Base-by-base conservation (phyloP, 2,888 invertebrate species). In the Augochlorella aurata region DNA sequence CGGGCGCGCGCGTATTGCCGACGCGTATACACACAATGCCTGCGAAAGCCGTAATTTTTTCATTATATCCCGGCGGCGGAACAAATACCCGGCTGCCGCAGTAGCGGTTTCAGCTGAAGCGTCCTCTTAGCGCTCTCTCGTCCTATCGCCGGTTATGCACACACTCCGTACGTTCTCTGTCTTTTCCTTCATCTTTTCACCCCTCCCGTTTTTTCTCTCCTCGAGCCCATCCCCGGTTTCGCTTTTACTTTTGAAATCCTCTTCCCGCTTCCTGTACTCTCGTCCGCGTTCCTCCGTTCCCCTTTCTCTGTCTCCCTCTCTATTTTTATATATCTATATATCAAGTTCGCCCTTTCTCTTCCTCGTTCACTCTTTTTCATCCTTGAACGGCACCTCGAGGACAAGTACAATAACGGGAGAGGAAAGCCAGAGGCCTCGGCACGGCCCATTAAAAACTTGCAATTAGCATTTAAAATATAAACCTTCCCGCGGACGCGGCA, bases 401-500 rank as follows among this genome's bases (percentile, higher is more conserved):
- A 50, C 79, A 76, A 85, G 78, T 82, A 89, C 84, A 89, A 90
- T 88, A 90, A 88, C 84, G 16, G 58, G 29, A 86, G 84, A 29
- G 49, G 44, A 38, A 89, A 87, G 87, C 87, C 82, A 86, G 86
- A 81, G 81, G 84, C 85, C 87, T 83, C 87, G 88, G 86, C 87
- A 86, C 89, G 91, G 90, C 87, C 92, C 91, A 92, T 93, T 93
- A 91, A 93, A 93, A 92, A 90, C 90, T 92, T 90, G 93, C 93
- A 93, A 93, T 93, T 93, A 93, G 92, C 93, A 93, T 93, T 93
- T 92, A 92, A 92, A 93, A 92, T 91, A 92, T 91, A 91, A 90
- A 91, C 90, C 90, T 89, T 87, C 84, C 81, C 81, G 75, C 80
- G 75, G 74, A 82, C 66, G 79, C 74, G 74, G 82, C 66, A 50